Evolutionary conservation across 2,113 vertebrate genomes (phyloP), one percentile per base, ranked within the genome.

Genomic region (Bombycilla garrulus): DNA sequence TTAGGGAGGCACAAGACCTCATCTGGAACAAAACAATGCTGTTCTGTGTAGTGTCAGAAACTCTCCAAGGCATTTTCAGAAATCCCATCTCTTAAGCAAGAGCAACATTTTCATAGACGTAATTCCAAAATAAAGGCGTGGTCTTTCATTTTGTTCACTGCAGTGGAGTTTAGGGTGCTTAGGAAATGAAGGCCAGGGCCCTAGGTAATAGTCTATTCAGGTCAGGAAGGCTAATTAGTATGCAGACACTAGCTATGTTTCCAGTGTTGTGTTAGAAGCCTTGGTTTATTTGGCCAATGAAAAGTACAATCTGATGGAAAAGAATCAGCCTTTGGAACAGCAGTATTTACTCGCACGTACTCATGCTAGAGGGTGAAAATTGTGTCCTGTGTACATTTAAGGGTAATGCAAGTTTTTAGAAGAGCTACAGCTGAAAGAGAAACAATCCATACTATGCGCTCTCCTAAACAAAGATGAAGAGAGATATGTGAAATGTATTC

Each of bases 171-270:
- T 82, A 95, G 88, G 95, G 93, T 96, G 92, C 90, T 91, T 85
- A 83, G 48, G 86, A 95, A 97, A 97, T 95, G 92, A 97, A 96
- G 94, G 92, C 94, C 92, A 95, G 95, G 93, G 58, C 87, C 86
- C 92, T 95, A 96, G 95, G 92, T 95, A 96, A 96, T 97, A 93
- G 93, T 84, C 92, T 96, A 94, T 96, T 96, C 93, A 96, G 95
- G 94, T 96, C 96, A 97, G 93, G 94, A 93, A 92, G 93, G 88
- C 96, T 96, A 96, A 97, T 97, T 97, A 96, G 94, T 92, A 95
- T 96, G 88, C 95, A 96, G 85, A 84, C 64, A 81, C 40, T 88
- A 84, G 69, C 94, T 95, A 4, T 79, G 73, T 93, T 95, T 95
- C 95, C 69, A 88, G 48, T 81, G 82, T 94, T 96, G 69, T 88